These are phyloP conservation scores for Halictus ligatus DNA, from an alignment of 2,888 invertebrate species.

Conservation along the genomic window DNA sequence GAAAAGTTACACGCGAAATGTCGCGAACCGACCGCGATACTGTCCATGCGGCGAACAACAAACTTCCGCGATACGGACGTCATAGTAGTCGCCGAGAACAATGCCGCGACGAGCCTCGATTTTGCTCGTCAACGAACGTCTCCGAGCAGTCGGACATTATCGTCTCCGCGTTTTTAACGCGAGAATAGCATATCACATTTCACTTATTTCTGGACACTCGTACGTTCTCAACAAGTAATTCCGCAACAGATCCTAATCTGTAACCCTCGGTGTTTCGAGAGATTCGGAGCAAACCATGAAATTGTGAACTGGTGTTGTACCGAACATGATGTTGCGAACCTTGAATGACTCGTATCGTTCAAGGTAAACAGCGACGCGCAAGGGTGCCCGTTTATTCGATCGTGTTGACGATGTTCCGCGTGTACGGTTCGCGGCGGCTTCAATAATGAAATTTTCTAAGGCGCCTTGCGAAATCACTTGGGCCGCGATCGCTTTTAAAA, in stretches of 20 bases:
- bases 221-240: no score
- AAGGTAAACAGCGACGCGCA: no score
- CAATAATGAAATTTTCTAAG: background rate
- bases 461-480: background rate
- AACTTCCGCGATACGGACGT: background rate
- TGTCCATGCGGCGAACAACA: background rate
- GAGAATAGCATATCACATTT: no score
- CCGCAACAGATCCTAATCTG: no score
- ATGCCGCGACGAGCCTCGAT: conserved; percentile 44
- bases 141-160: conserved; percentile 2
- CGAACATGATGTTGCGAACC: no score
- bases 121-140: conserved; percentile 29
- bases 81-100: conserved; percentile 33
- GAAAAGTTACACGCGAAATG: conserved; percentile 63
- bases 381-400: no score
- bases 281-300: no score
- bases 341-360: no score
- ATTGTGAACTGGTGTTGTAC: no score
- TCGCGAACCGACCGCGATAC: conserved; percentile 32
- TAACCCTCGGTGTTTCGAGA: no score
- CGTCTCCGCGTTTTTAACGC: background rate
- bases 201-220: no score
- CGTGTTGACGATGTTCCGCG: background rate
- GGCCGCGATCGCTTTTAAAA: conserved; percentile 36
- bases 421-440: background rate